Percentiles rank a stretch among this genome's conserved stretches.
Evolutionary conservation across 2,888 invertebrate species (phyloP).

Genomic region (Ophion slaviceki): DNA sequence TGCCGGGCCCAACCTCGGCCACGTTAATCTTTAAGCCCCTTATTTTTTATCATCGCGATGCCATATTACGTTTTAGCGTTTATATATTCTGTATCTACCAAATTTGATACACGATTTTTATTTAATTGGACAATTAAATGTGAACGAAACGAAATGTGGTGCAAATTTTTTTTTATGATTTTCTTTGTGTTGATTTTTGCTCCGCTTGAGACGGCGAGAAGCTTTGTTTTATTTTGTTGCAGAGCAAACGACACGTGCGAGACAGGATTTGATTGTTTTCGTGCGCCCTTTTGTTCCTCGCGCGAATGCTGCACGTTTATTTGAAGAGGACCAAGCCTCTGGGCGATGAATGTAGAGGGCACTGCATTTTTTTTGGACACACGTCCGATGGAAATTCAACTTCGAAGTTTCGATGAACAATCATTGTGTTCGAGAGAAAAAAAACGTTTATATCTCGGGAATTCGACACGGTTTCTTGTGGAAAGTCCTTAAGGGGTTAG

Average conservation of each 20-base stretch:
- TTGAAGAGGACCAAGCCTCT: neutral
- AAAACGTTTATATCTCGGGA: neutral
- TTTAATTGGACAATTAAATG: conserved; percentile 73
- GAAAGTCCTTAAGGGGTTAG: neutral
- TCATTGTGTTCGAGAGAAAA: neutral
- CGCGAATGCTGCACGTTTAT: neutral
- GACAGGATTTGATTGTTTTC: neutral
- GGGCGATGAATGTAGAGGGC: neutral
- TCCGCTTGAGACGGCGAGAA: no score
- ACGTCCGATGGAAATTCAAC: neutral
- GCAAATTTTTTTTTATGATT: conserved; percentile 38
- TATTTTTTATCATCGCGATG: conserved; percentile 76
- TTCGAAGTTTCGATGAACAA: neutral
- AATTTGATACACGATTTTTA: conserved; percentile 72
- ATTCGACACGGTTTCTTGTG: neutral
- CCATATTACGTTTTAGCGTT: conserved; percentile 74
- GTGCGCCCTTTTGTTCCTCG: neutral
- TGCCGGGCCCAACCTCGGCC: conserved; percentile 65
- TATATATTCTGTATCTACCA: conserved; percentile 54
- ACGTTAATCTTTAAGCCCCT: conserved; percentile 70
- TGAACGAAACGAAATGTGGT: conserved; percentile 48
- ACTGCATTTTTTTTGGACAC: neutral
- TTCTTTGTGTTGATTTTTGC: conserved; percentile 21
- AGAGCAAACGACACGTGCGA: neutral
- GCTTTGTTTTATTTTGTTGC: neutral